These are phyloP conservation scores for Ascidia mentula DNA, from an alignment of 23 tunicate genomes.

Conservation along the genomic window DNA sequence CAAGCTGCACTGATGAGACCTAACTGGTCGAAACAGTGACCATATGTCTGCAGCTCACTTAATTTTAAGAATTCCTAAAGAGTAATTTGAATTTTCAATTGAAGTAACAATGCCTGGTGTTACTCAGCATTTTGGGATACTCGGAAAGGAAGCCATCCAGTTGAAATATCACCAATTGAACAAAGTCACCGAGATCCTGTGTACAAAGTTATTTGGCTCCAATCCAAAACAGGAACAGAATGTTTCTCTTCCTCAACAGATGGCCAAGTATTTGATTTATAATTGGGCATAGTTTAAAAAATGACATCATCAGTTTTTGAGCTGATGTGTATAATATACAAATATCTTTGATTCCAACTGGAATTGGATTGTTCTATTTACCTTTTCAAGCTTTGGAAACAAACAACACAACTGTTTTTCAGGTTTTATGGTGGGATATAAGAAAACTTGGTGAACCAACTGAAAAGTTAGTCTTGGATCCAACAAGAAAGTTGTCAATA, in stretches of 20 bases:
- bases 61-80: too few relatives aligned
- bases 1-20: too few relatives aligned
- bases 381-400: not conserved
- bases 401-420: not conserved
- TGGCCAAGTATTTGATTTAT: slow-evolving; percentile 56
- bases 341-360: too few relatives aligned
- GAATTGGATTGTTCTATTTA: too few relatives aligned
- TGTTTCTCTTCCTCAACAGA: slow-evolving; percentile 98
- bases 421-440: slow-evolving; percentile 99
- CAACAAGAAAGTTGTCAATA: slow-evolving; percentile 74
- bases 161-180: slow-evolving; percentile 87
- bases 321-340: too few relatives aligned
- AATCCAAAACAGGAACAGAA: slow-evolving; percentile 97
- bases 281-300: not conserved
- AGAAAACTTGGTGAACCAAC: slow-evolving; percentile 95
- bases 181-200: slow-evolving; percentile 97
- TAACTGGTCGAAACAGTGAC: too few relatives aligned
- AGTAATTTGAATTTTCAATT: too few relatives aligned
- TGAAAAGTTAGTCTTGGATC: slow-evolving; percentile 85
- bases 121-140: slow-evolving; percentile 96
- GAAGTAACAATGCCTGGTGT: too few relatives aligned
- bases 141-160: slow-evolving; percentile 90
- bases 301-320: not conserved
- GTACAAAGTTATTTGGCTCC: slow-evolving; percentile 92
- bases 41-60: too few relatives aligned